These are phyloP conservation scores for Petromus typicus DNA, from an alignment of 2,113 vertebrate genomes.

Conservation along the genomic window DNA sequence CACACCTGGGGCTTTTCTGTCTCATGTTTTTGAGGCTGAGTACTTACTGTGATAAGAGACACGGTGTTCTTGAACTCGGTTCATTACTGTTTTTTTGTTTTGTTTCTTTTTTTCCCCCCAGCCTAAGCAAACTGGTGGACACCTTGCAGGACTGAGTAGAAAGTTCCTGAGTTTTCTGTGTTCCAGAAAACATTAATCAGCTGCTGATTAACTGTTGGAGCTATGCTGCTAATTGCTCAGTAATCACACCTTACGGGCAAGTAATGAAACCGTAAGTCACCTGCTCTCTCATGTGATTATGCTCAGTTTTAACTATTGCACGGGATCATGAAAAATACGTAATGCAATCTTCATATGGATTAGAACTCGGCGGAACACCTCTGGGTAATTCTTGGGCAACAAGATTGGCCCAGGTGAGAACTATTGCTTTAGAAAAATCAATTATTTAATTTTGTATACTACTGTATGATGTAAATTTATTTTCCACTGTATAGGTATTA, in stretches of 20 bases:
- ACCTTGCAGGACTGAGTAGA: constrained; percentile 20
- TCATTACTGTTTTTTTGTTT: not conserved
- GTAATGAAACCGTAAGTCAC: constrained; percentile 1
- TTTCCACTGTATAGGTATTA: not conserved
- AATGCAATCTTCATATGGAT: not conserved
- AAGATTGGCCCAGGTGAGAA: not conserved
- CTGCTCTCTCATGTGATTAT: constrained; percentile 4
- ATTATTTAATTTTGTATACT: not conserved
- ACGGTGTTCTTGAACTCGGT: not conserved
- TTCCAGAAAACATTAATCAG: constrained; percentile 29
- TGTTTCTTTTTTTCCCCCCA: not conserved
- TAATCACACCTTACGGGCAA: constrained; percentile 33
- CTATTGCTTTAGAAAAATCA: not conserved
- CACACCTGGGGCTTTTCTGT: not conserved
- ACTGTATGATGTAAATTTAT: not conserved
- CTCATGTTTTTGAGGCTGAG: not conserved
- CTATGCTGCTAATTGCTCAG: not conserved
- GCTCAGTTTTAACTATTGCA: not conserved
- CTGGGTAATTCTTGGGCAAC: not conserved
- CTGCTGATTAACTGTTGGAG: not conserved
- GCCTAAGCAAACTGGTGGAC: not conserved
- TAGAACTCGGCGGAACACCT: not conserved
- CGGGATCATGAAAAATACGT: constrained; percentile 44
- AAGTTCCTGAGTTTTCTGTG: not conserved
- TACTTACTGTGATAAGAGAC: not conserved